A percentile compares a stretch with the other conserved stretches of the same genome.
These are phyloP conservation scores for Cyclura pinguis DNA, from an alignment of 2,797 vertebrate species.

Conservation along the genomic window DNA sequence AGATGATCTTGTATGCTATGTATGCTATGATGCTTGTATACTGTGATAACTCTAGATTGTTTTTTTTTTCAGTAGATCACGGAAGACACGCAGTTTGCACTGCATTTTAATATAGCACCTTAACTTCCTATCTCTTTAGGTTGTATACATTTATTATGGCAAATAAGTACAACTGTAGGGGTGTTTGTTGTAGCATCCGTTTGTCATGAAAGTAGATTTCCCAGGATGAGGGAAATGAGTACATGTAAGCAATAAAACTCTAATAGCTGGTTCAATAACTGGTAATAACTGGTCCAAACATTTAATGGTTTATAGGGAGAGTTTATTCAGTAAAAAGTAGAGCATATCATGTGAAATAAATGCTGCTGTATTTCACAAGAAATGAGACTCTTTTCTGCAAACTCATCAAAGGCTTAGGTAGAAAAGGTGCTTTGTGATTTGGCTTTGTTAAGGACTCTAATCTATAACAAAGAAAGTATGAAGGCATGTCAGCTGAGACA, in stretches of 20 bases:
- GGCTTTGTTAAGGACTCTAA: constrained; percentile 32
- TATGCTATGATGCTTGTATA: no score
- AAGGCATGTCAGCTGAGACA: constrained; percentile 22
- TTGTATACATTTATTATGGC: constrained; percentile 6
- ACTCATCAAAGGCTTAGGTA: constrained; percentile 10
- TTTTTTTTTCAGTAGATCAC: neutral
- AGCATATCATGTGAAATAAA: constrained; percentile 17
- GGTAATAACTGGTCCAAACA: neutral
- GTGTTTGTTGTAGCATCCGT: neutral
- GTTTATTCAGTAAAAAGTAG: neutral
- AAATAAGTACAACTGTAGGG: neutral
- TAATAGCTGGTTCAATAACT: neutral
- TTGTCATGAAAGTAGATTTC: constrained; percentile 39
- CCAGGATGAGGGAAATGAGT: constrained; percentile 10
- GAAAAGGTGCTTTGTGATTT: constrained; percentile 31
- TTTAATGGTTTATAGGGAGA: neutral
- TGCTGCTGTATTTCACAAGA: constrained; percentile 28
- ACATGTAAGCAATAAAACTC: neutral
- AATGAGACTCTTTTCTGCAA: constrained; percentile 2
- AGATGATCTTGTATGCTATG: neutral
- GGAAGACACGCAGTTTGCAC: neutral
- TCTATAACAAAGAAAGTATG: constrained; percentile 24
- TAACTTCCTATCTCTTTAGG: neutral
- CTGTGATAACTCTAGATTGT: neutral
- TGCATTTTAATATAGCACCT: neutral